Conservation (phyloP, 2,888 invertebrate species). For the Monoplex corrugatus region DNA sequence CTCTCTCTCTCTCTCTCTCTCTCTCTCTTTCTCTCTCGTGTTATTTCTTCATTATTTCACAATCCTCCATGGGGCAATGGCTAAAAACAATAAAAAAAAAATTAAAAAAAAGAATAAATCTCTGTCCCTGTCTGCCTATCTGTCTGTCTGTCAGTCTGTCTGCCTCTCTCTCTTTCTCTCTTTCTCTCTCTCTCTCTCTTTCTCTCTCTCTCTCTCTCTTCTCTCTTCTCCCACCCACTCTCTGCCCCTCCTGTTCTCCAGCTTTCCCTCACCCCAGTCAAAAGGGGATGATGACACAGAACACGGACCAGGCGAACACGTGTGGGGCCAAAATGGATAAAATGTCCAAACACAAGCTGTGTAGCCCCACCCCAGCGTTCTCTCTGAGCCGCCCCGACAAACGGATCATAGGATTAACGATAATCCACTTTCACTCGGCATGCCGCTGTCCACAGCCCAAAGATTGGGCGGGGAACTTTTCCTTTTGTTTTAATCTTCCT, state of each 20-base stretch:
- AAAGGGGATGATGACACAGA: not conserved
- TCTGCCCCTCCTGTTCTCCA: too few species aligned
- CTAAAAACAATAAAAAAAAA: too few species aligned
- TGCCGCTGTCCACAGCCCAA: not conserved
- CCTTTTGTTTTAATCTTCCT: too few species aligned
- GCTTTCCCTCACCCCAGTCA: too few species aligned
- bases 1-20: too few species aligned
- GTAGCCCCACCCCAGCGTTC: not conserved
- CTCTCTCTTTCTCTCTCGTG: too few species aligned
- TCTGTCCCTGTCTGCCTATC: too few species aligned
- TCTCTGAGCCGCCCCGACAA: not conserved
- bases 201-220: not conserved
- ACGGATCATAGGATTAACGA: slow-evolving; percentile 7
- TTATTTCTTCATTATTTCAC: too few species aligned
- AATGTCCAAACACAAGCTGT: not conserved
- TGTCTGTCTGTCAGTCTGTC: not conserved
- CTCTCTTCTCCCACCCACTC: too few species aligned
- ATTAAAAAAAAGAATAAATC: too few species aligned
- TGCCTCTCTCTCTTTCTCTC: not conserved
- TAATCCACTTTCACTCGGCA: not conserved
- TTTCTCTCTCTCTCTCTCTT: not conserved
- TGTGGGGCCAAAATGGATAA: not conserved
- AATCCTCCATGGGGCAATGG: too few species aligned
- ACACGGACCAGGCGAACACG: not conserved
- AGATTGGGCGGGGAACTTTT: not conserved